phyloP scores from a whole-genome alignment of 2,113 vertebrate genomes.

The Actenoides lindsayi region DNA sequence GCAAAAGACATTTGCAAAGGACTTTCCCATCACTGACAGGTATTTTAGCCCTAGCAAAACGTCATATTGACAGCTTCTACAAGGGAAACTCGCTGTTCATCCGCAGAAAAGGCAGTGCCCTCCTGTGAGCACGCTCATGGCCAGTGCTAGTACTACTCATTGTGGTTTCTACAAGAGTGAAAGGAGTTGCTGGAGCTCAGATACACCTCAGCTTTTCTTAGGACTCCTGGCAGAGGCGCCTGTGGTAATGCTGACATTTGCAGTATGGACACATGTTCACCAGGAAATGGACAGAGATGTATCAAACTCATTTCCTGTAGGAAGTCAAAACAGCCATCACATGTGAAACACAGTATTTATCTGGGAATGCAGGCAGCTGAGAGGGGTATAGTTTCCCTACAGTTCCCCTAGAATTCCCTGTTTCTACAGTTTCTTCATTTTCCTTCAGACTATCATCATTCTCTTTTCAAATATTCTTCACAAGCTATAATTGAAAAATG shows the following conservation, averaged over 20 bases:
- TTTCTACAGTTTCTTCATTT: background rate
- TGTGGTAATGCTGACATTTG: background rate
- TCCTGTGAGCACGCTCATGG: background rate
- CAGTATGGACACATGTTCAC: slow-evolving; percentile 19
- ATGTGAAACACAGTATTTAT: background rate
- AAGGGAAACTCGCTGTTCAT: background rate
- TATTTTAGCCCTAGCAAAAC: background rate
- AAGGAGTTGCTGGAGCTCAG: background rate
- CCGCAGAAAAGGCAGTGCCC: background rate
- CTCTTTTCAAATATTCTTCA: background rate
- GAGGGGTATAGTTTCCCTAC: background rate
- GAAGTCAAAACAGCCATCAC: slow-evolving; percentile 4
- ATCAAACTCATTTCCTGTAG: slow-evolving; percentile 46
- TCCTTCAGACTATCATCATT: background rate
- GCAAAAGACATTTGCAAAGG: background rate
- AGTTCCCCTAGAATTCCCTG: background rate
- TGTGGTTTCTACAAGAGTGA: background rate
- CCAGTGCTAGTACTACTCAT: background rate
- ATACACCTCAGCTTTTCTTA: background rate
- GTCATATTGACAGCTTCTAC: background rate
- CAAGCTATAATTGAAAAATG: background rate
- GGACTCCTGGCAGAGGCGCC: background rate
- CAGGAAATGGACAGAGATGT: slow-evolving; percentile 13
- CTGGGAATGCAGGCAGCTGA: background rate
- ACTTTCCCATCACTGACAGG: background rate